phyloP scores from a whole-genome alignment of 1,140 invertebrate species.

The Bradynema listronoti region DNA sequence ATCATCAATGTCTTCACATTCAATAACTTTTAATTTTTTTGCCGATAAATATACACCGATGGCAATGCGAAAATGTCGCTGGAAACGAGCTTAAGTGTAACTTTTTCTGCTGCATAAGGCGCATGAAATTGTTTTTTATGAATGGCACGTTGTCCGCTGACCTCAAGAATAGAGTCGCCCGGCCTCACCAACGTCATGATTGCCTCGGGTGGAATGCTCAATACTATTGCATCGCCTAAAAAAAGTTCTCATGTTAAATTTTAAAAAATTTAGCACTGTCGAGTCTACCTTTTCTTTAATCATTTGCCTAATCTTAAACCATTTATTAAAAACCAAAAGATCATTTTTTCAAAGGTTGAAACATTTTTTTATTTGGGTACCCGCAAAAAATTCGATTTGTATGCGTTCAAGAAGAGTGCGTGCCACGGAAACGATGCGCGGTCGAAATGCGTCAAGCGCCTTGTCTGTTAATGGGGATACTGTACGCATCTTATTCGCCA shows the following conservation, averaged over 20 bases:
- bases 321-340: slow-evolving; percentile 15
- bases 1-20: slow-evolving; percentile 1
- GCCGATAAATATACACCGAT: slow-evolving; percentile 22
- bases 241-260: slow-evolving; percentile 16
- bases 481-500: slow-evolving; percentile 1
- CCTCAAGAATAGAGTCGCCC: slow-evolving; percentile 49
- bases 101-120: not conserved
- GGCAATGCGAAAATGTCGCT: slow-evolving; percentile 45
- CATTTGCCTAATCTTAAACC: too few relatives aligned
- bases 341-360: slow-evolving; percentile 17
- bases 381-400: not conserved
- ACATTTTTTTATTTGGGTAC: slow-evolving; percentile 7
- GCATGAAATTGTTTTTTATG: slow-evolving; percentile 34
- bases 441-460: not conserved
- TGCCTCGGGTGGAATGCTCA: slow-evolving; percentile 34
- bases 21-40: not conserved
- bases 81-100: slow-evolving; percentile 45
- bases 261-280: not conserved
- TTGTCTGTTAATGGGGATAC: not conserved
- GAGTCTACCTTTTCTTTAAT: too few relatives aligned
- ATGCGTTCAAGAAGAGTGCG: not conserved
- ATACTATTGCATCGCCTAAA: slow-evolving; percentile 45
- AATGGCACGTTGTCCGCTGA: slow-evolving; percentile 46
- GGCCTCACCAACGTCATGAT: slow-evolving; percentile 35
- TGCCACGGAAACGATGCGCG: slow-evolving; percentile 9